phyloP scores from a whole-genome alignment of 1,140 invertebrate genomes.

The Zaprionus vittiger region DNA sequence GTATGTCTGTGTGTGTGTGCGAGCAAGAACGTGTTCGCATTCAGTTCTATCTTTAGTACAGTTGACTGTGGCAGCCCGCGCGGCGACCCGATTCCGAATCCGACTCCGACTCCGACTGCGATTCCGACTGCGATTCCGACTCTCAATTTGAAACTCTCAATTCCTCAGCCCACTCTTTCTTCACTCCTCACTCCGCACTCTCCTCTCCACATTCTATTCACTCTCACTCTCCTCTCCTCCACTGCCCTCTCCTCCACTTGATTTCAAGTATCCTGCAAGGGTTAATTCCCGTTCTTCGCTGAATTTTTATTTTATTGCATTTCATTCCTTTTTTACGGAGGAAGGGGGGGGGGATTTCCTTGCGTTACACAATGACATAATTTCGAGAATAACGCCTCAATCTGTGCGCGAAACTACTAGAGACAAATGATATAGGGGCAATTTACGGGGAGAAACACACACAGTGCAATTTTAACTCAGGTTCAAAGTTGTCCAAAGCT shows the following conservation, averaged over 20 bases:
- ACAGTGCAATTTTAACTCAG: not conserved
- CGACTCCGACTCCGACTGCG: slow-evolving; percentile 10
- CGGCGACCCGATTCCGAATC: slow-evolving; percentile 38
- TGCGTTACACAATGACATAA: not conserved
- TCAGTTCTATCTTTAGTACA: slow-evolving; percentile 76
- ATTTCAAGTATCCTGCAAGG: slow-evolving; percentile 12
- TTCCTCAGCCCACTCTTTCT: not conserved
- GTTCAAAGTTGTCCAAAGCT: slow-evolving; percentile 4
- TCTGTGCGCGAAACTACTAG: not conserved
- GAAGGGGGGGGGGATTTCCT: not conserved
- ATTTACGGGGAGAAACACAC: not conserved
- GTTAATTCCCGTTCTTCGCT: not conserved
- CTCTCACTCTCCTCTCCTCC: not conserved
- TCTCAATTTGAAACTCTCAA: slow-evolving; percentile 2
- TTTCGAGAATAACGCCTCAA: slow-evolving; percentile 3
- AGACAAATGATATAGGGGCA: not conserved
- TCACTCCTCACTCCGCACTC: not conserved
- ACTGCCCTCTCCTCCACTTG: not conserved
- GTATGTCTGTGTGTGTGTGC: slow-evolving; percentile 34
- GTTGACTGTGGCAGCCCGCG: slow-evolving; percentile 51
- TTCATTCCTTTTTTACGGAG: not conserved
- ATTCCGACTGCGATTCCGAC: not conserved
- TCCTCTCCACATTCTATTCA: not conserved
- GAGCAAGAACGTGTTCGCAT: slow-evolving; percentile 68
- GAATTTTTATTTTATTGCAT: slow-evolving; percentile 1